A percentile compares a stretch with the other conserved stretches of the same genome.
These are phyloP conservation scores for Forbesichthys agassizii DNA, from an alignment of 2,113 vertebrate species.

Conservation along the genomic window DNA sequence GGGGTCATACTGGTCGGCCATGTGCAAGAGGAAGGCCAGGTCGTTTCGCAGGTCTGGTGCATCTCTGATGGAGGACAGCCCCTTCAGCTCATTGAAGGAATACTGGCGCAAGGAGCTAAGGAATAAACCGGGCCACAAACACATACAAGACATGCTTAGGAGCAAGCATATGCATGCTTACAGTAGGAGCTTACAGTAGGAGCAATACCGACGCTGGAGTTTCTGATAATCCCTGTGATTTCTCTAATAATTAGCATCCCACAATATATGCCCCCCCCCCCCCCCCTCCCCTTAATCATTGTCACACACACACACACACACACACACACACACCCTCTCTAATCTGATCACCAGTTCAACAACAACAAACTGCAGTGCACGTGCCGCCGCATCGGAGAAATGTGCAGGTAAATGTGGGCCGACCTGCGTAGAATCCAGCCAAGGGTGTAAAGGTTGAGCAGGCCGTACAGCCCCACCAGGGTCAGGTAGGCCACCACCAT, in stretches of 20 bases:
- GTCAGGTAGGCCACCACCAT: slow-evolving; percentile 75
- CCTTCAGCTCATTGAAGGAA: slow-evolving; percentile 73
- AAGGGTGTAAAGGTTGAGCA: slow-evolving; percentile 76
- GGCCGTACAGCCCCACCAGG: slow-evolving; percentile 73
- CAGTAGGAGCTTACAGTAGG: no score
- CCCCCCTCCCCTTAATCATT: no score
- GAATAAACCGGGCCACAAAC: neutral
- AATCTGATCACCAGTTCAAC: neutral
- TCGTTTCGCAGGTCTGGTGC: slow-evolving; percentile 80
- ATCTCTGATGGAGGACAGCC: slow-evolving; percentile 64
- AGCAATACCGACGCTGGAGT: no score
- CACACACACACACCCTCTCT: neutral
- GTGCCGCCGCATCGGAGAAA: no score
- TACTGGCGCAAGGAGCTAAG: slow-evolving; percentile 75
- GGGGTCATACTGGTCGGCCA: slow-evolving; percentile 82
- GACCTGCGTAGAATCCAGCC: slow-evolving; percentile 79
- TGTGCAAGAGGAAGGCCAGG: slow-evolving; percentile 83
- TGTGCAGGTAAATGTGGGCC: neutral
- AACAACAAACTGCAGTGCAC: neutral
- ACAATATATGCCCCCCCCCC: no score
- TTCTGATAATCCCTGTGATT: no score
- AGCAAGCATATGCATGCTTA: neutral
- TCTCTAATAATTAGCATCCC: no score
- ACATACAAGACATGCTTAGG: neutral
- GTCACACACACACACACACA: neutral